Conservation (phyloP, 2,888 invertebrate genomes). For the Tipula unca region DNA sequence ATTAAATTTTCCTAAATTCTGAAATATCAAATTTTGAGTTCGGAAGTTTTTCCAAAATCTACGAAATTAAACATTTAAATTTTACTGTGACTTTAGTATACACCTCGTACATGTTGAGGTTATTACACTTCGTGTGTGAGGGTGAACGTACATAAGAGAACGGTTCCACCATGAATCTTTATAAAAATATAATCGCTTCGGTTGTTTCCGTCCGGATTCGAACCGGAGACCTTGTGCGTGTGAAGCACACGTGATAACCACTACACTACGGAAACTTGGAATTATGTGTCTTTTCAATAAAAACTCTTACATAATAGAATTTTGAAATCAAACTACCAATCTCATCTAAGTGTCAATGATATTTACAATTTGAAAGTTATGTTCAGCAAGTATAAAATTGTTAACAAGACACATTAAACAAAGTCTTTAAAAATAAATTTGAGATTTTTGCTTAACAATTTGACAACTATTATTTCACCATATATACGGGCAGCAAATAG, state of each 20-base stretch:
- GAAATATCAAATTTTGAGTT: too few relatives aligned
- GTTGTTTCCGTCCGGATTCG: slow-evolving; percentile 43
- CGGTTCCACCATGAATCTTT: too few relatives aligned
- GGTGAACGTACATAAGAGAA: too few relatives aligned
- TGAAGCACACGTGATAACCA: slow-evolving; percentile 45
- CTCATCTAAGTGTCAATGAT: background rate
- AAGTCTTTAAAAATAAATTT: too few relatives aligned
- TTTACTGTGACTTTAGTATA: too few relatives aligned
- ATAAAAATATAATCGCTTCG: too few relatives aligned
- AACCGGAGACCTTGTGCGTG: slow-evolving; percentile 46
- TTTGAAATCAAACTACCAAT: background rate
- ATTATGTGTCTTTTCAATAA: too few relatives aligned
- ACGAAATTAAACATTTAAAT: too few relatives aligned
- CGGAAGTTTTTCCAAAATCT: too few relatives aligned
- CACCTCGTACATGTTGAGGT: too few relatives aligned
- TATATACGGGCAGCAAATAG: background rate
- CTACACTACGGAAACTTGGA: slow-evolving; percentile 40
- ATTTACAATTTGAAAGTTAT: background rate
- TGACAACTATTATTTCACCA: background rate
- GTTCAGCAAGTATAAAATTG: background rate
- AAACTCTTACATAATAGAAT: background rate
- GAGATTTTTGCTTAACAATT: background rate
- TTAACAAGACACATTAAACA: background rate
- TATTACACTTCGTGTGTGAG: too few relatives aligned
- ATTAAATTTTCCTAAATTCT: too few relatives aligned